Base-by-base conservation (phyloP, 2,113 vertebrate species). In the Syrrhaptes paradoxus region DNA sequence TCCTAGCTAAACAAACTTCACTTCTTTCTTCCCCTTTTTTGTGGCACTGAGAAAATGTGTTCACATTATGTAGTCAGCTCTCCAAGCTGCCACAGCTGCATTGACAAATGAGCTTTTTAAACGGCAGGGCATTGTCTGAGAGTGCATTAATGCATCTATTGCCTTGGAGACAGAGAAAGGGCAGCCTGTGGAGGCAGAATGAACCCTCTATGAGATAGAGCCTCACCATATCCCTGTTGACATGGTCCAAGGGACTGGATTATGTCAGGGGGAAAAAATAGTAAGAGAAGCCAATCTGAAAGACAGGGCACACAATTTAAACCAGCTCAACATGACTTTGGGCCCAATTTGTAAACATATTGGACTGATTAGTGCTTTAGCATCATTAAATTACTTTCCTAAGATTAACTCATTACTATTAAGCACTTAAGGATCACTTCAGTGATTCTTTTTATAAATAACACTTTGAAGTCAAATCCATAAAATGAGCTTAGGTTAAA, bases 111-210 rank as follows among this genome's bases (percentile, higher is more conserved):
- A 87, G 87, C 87, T 80, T 58, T 94, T 81, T 58, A 75, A 87
- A 89, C 1, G 12, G 66, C 74, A 90, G 81, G 51, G 68, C 8
- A n/a, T 67, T 95, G 71, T 79, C 76, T 81, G 82, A 48, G 77
- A 93, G 85, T 73, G 79, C 81, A 85, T 96, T 85, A 91, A 94
- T 85, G 83, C 90, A 92, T 55, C 74, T 57, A 85, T 87, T 95
- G 89, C 92, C 80, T 78, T 65, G 87, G 81, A 87, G 96, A 93
- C 84, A 92, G 70, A 94, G 85, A 73, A 70, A 86, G 59, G 75
- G 87, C 73, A 86, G 94, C 80, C 86, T 85, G 92, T 36, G 91
- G 72, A 74, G 89, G 38, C 71, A 84, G 68, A 91, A 95, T 73
- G 77, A 93, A 18, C 89, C 61, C 61, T 78, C 90, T 70, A 3